Base-by-base conservation (phyloP, 2,888 invertebrate genomes). In the Napeogenes inachia region DNA sequence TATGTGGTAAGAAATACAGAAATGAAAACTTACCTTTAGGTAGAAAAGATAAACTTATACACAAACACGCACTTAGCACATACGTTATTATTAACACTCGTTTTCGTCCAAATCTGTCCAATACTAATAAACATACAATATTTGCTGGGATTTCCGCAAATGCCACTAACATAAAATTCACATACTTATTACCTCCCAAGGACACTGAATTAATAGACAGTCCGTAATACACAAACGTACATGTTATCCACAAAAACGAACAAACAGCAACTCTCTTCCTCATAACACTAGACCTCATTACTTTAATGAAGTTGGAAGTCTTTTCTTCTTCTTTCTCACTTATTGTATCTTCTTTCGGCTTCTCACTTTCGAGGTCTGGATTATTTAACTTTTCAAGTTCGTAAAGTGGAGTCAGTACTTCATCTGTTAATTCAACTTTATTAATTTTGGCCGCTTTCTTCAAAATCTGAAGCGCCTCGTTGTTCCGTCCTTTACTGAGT, bases 141-240 rank as follows among this genome's bases (percentile, higher is more conserved):
- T 94, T 94, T 0, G 94, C 95, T 0, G 96, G 96, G 64, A 95
- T 93, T 78, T 96, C 96, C 13, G 94, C 92, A 56, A 82, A 92
- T 72, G 76, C 93, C 76, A 81, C 92, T 81, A 76, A 86, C 72
- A 95, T 94, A 72, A 96, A 96, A 80, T 96, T 96, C 10, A 94
- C 77, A 76, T 96, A 96, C 74, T 93, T 94, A 78, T 95, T 93
- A 0, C 95, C 95, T 50, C 93, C 93, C 60, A 96, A 81, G 0
- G 94, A 92, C 2, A 95, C 95, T 0, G 96, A 94, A 78, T 95
- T 95, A 61, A 96, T 91, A 0, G 95, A 95, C 13, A 96, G 81
- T 0, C 96, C 96, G 71, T 95, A 96, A 76, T 95, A 96, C 4
- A 96, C 94, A 72, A 96, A 93, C 0, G 95, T 94, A 77, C 94